Evolutionary conservation across 1,140 invertebrate genomes (phyloP).

Genomic region (Polyergus mexicanus): DNA sequence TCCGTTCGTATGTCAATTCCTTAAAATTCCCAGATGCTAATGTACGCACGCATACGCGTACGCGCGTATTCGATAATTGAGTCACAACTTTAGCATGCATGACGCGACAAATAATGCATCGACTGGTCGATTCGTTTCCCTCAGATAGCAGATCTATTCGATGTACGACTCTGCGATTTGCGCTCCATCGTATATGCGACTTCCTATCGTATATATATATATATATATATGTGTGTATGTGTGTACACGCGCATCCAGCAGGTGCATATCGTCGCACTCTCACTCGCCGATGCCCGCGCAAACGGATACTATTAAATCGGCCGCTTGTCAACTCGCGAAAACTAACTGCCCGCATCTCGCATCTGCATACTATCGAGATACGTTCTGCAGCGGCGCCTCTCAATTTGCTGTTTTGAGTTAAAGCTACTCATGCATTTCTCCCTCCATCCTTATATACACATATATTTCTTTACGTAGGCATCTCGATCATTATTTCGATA

Average conservation of each 20-base stretch:
- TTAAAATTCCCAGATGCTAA: slow-evolving; percentile 50
- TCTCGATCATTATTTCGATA: slow-evolving; percentile 12
- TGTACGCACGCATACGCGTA: slow-evolving; percentile 12
- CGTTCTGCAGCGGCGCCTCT: slow-evolving; percentile 55
- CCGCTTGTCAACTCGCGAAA: slow-evolving; percentile 78
- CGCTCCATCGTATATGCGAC: slow-evolving; percentile 38
- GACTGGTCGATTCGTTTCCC: slow-evolving; percentile 78
- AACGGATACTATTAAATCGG: slow-evolving; percentile 75
- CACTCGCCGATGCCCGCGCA: slow-evolving; percentile 56
- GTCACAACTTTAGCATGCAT: slow-evolving; percentile 71
- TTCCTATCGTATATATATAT: neutral
- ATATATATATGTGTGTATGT: neutral
- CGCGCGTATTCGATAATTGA: slow-evolving; percentile 77
- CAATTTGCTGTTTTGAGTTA: slow-evolving; percentile 47
- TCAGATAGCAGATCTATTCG: slow-evolving; percentile 80
- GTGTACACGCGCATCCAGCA: slow-evolving; percentile 9
- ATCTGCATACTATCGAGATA: slow-evolving; percentile 81
- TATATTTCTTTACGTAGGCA: neutral
- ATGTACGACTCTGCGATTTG: slow-evolving; percentile 66
- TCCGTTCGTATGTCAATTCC: slow-evolving; percentile 46
- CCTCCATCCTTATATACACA: neutral
- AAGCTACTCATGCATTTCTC: neutral
- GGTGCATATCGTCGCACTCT: slow-evolving; percentile 55
- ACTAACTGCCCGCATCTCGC: slow-evolving; percentile 78
- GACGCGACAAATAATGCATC: slow-evolving; percentile 80